Percentiles rank a stretch among this genome's conserved stretches.
phyloP scores from a whole-genome alignment of 2,797 vertebrate species.

The Brachyrhaphis roseni region DNA sequence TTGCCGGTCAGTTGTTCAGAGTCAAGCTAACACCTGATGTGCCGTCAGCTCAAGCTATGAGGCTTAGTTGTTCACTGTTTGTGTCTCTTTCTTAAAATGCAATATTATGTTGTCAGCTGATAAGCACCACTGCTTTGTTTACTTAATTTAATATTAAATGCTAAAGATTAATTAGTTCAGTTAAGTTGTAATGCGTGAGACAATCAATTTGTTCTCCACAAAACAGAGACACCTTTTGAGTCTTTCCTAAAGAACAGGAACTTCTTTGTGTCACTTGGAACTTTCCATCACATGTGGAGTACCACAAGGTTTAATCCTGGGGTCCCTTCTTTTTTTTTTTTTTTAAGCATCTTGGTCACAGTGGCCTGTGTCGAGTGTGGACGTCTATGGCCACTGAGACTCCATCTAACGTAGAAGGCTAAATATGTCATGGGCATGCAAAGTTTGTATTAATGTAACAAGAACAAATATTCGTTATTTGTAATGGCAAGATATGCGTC shows the following conservation, averaged over 20 bases:
- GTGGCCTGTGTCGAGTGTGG: neutral
- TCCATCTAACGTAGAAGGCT: neutral
- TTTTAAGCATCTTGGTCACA: neutral
- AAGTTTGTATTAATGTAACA: neutral
- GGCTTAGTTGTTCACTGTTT: constrained; percentile 47
- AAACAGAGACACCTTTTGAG: neutral
- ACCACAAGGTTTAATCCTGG: neutral
- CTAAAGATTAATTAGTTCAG: neutral
- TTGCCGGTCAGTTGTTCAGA: constrained; percentile 7
- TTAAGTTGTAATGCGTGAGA: neutral
- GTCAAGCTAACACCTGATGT: constrained; percentile 25
- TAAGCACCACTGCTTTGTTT: neutral
- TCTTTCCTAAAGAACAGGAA: neutral
- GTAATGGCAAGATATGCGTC: neutral
- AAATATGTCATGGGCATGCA: neutral
- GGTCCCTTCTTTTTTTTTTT: neutral
- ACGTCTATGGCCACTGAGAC: neutral
- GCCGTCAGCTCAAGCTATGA: constrained; percentile 21
- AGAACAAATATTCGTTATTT: neutral
- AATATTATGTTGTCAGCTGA: constrained; percentile 11
- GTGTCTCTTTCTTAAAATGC: constrained; percentile 42
- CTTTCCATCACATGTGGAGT: neutral
- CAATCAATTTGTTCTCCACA: neutral
- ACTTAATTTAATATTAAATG: neutral
- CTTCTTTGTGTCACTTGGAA: neutral